Conservation (phyloP, 2,888 invertebrate genomes). For the Alloscopus bannaensis region DNA sequence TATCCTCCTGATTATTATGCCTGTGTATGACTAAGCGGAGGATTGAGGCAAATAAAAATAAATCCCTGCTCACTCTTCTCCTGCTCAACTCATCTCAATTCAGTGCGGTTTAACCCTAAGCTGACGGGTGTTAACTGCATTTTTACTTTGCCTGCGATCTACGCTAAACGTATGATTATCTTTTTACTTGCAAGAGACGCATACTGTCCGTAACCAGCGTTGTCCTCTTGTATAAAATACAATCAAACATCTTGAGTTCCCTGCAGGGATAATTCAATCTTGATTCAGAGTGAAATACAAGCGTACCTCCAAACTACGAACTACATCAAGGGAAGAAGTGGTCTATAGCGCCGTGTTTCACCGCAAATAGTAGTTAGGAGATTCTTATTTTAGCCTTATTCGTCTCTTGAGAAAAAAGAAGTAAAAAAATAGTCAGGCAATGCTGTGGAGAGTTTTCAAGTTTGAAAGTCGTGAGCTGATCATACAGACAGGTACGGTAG, state of each 20-base stretch:
- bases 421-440: slow-evolving; percentile 11
- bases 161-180: slow-evolving; percentile 31
- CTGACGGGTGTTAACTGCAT: slow-evolving; percentile 46
- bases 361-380: slow-evolving; percentile 17
- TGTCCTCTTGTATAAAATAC: too few relatives aligned
- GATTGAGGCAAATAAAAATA: slow-evolving; percentile 57
- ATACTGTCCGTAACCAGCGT: too few relatives aligned
- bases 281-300: slow-evolving; percentile 39
- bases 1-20: too few relatives aligned
- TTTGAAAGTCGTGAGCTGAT: slow-evolving; percentile 57
- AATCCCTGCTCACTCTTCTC: slow-evolving; percentile 32
- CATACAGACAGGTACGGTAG: slow-evolving; percentile 30
- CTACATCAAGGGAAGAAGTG: slow-evolving; percentile 17
- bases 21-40: too few relatives aligned
- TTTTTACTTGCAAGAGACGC: too few relatives aligned
- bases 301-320: slow-evolving; percentile 27
- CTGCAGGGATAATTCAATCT: slow-evolving; percentile 62
- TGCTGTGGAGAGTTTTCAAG: slow-evolving; percentile 9
- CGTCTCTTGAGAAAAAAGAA: neutral
- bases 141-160: slow-evolving; percentile 45
- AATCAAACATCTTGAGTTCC: slow-evolving; percentile 37
- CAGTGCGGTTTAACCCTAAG: too few relatives aligned
- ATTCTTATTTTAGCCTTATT: slow-evolving; percentile 6
- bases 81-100: too few relatives aligned
- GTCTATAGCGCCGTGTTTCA: slow-evolving; percentile 51